Evolutionary conservation across 2,113 vertebrate genomes (phyloP).

Genomic region (Petrocephalus microphthalmus): DNA sequence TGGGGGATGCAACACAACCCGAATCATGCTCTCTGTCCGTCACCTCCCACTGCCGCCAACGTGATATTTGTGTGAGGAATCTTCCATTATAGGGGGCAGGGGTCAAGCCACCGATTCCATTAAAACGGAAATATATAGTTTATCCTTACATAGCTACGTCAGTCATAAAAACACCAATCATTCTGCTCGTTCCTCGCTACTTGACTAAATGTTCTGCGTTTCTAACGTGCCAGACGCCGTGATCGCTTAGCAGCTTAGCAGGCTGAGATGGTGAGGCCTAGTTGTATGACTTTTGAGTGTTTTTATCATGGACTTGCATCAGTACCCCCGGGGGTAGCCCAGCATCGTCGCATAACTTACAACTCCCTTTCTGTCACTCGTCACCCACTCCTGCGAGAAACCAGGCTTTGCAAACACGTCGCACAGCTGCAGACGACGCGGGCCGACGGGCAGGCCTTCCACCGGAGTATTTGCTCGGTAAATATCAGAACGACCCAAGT

Average conservation of each 20-base stretch:
- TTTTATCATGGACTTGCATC: background rate
- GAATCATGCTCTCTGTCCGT: background rate
- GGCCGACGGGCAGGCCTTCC: background rate
- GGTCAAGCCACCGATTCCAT: background rate
- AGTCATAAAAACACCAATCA: background rate
- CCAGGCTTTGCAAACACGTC: background rate
- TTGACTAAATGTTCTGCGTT: background rate
- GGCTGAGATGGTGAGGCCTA: background rate
- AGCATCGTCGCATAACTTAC: background rate
- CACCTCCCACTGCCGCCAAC: background rate
- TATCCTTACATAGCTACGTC: background rate
- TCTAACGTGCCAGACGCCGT: background rate
- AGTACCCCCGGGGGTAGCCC: background rate
- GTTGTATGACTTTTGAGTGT: background rate
- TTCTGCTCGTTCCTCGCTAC: background rate
- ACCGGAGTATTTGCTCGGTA: background rate
- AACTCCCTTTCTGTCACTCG: background rate
- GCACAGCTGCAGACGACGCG: background rate
- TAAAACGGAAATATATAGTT: background rate
- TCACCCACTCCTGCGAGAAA: background rate
- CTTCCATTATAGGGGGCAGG: background rate
- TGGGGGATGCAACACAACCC: background rate
- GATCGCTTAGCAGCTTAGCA: background rate
- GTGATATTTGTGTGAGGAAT: background rate
- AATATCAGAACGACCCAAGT: background rate